Base-by-base conservation (phyloP, 30 jellyfish, hydroid and myxozoan species). In the Pelagia noctiluca region DNA sequence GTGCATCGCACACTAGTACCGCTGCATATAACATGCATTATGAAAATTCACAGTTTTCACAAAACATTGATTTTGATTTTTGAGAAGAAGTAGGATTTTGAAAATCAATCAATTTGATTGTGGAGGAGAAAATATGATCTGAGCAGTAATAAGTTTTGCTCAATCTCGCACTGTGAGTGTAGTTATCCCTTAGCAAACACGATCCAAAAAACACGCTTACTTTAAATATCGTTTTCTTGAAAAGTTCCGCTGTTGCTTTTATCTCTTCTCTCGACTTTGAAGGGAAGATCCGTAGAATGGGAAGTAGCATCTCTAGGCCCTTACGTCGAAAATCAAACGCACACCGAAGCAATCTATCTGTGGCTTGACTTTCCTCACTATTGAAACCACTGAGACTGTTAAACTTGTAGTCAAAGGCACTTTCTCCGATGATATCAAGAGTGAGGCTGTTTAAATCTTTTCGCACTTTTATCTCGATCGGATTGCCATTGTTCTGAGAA, bases 401-500 rank as follows among this genome's bases (percentile, higher is more conserved):
- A 46, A 78, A 78, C 10, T 28, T 29, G 48, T 78, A 78, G 33
- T 80, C 89, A 60, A 78, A 78, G 23, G 80, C 73, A 0, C 71
- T 42, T 32, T 57, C 89, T 1, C 89, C 89, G 32, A 78, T 78
- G 22, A 78, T 54, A 62, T 78, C 89, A 26, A 78, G 49, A 5
- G 89, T 78, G 4, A 78, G 54, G 29, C 32, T 16, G 2, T 79
- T 78, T 24, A 78, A 78, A 13, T 29, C 62, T 0, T 53, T 22
- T 31, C 62, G 89, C 10, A 78, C 47, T 37, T 35, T 37, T n/a
- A 57, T 80, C 62, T 78, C 80, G 31, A 52, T 4, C 12, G 19
- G 4, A 8, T 25, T 30, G 24, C 76, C 76, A 30, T 33, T 76
- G 1, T 0, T n/a, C 13, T 52, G 63, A 23, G 21, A 5, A 11